A percentile compares a stretch with the other conserved stretches of the same genome.
These are phyloP conservation scores for Allolobophora icterica DNA, from an alignment of 2,888 invertebrate species.

Conservation along the genomic window DNA sequence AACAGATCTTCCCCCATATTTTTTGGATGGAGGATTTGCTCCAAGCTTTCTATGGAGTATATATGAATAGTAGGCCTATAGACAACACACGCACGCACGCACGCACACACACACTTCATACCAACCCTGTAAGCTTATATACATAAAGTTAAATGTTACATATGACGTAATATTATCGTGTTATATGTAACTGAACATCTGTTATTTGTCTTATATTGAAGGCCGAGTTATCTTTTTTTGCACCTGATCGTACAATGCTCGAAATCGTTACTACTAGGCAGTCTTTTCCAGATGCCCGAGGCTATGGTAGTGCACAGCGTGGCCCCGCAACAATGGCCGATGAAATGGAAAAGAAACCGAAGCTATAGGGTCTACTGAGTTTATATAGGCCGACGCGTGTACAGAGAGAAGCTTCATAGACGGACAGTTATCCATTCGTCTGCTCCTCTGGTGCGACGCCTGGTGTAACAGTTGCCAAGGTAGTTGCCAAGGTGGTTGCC, in stretches of 20 bases:
- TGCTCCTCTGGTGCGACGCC: too few relatives aligned
- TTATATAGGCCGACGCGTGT: neutral
- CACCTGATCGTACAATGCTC: neutral
- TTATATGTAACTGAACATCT: neutral
- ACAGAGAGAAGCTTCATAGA: neutral
- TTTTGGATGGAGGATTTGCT: too few relatives aligned
- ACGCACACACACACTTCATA: too few relatives aligned
- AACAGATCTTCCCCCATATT: too few relatives aligned
- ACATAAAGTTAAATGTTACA: too few relatives aligned
- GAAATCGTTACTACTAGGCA: neutral
- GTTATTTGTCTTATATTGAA: neutral
- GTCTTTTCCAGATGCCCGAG: neutral
- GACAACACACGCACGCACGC: too few relatives aligned
- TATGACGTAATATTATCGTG: neutral
- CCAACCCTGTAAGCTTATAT: too few relatives aligned
- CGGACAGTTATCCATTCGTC: neutral
- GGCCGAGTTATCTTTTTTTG: neutral
- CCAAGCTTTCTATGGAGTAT: too few relatives aligned
- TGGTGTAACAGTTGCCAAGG: neutral
- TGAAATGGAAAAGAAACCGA: neutral
- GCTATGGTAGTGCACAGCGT: neutral
- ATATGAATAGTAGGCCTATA: too few relatives aligned
- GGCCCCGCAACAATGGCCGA: neutral
- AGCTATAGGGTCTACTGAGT: neutral
- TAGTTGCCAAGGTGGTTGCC: neutral